Evolutionary conservation across 2,888 invertebrate species (phyloP).

Genomic region (Phengaris arion): DNA sequence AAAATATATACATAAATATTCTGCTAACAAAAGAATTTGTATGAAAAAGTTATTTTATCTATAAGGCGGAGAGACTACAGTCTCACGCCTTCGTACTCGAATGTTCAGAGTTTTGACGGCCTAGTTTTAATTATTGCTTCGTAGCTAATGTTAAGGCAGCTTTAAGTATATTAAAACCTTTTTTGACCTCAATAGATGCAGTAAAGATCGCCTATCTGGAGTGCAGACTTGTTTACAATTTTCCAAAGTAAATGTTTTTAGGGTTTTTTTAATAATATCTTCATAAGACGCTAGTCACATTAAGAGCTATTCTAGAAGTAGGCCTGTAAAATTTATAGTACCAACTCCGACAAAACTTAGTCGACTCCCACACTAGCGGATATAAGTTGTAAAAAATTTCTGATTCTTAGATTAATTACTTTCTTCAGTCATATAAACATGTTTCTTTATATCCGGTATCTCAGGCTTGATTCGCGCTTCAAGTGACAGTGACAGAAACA

Average conservation of each 20-base stretch:
- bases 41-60: conserved; percentile 40
- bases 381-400: neutral
- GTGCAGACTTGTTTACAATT: too few species aligned
- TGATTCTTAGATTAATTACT: conserved; percentile 9
- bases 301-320: neutral
- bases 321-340: neutral
- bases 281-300: neutral
- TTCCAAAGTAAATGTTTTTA: too few species aligned
- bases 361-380: neutral
- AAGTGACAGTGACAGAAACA: neutral
- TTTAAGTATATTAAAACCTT: neutral
- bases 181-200: conserved; percentile 4
- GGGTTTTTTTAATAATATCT: too few species aligned
- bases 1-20: conserved; percentile 53
- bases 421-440: neutral
- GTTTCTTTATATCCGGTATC: conserved; percentile 3
- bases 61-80: conserved; percentile 32
- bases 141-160: conserved; percentile 9
- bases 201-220: conserved; percentile 2
- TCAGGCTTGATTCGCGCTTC: neutral
- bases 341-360: neutral
- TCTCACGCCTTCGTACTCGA: conserved; percentile 20
- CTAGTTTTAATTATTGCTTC: conserved; percentile 24
- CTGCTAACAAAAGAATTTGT: conserved; percentile 57
- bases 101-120: conserved; percentile 14